Evolutionary conservation across 1,140 invertebrate species (phyloP).

Genomic region (Geopemphigus sp.): DNA sequence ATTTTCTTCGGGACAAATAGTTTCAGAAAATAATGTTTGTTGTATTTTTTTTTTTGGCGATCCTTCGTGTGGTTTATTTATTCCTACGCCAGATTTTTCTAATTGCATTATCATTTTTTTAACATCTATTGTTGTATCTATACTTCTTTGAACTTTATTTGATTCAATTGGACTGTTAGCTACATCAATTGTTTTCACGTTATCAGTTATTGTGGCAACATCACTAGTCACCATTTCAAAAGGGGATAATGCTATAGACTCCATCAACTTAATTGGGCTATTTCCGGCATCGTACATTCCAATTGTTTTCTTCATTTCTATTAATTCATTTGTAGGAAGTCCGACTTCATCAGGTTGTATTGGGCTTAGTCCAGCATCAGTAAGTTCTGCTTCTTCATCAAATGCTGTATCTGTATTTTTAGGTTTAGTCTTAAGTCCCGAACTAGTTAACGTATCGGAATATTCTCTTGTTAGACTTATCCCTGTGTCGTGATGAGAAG

Average conservation of each 20-base stretch:
- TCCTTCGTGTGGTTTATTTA: neutral
- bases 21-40: neutral
- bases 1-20: neutral
- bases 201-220: conserved; percentile 58
- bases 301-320: conserved; percentile 54
- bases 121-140: neutral
- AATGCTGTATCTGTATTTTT: conserved; percentile 57
- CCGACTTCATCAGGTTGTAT: conserved; percentile 59
- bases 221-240: conserved; percentile 58
- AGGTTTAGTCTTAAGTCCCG: conserved; percentile 55
- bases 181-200: conserved; percentile 58
- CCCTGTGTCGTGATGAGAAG: conserved; percentile 60
- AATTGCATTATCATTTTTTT: conserved; percentile 26
- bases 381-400: conserved; percentile 59
- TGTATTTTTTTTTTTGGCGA: neutral
- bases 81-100: neutral
- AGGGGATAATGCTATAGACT: conserved; percentile 55
- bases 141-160: neutral
- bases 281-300: conserved; percentile 56
- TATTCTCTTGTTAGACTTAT: conserved; percentile 59
- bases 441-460: conserved; percentile 58
- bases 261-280: conserved; percentile 57
- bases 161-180: conserved; percentile 56
- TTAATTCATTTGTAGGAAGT: conserved; percentile 53
- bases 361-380: conserved; percentile 61